phyloP scores from a whole-genome alignment of 2,888 invertebrate genomes.

The Suillia variegata region DNA sequence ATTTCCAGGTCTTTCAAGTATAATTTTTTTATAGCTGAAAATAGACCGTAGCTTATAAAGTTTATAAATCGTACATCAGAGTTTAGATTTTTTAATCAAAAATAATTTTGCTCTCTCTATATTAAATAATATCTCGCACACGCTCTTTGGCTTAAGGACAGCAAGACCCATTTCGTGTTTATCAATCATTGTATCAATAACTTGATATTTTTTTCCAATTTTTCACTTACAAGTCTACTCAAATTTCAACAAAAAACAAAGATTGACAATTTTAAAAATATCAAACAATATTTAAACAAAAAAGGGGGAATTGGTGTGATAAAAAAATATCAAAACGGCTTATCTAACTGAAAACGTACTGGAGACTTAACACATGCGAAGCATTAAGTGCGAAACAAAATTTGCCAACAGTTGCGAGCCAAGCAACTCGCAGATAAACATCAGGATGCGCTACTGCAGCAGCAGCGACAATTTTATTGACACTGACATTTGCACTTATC shows the following conservation, averaged over 20 bases:
- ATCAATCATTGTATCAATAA: no score
- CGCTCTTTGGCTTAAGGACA: no score
- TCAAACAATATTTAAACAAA: neutral
- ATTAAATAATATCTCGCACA: no score
- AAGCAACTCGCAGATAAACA: neutral
- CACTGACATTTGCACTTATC: neutral
- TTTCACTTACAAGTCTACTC: neutral
- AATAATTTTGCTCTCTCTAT: no score
- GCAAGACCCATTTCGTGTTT: no score
- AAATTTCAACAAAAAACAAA: no score
- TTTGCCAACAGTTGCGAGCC: neutral
- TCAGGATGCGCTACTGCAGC: neutral
- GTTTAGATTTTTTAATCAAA: no score
- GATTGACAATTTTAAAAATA: neutral
- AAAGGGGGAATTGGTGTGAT: neutral
- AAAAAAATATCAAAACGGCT: neutral
- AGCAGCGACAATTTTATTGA: neutral
- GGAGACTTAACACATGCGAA: conserved; percentile 19
- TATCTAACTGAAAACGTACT: neutral
- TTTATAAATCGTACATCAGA: no score
- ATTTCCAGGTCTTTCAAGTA: no score
- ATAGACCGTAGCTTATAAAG: no score
- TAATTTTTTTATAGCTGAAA: no score
- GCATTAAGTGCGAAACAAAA: conserved; percentile 16
- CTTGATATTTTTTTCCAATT: no score